Base-by-base conservation (phyloP, 2,113 vertebrate genomes). In the Oriolus oriolus region DNA sequence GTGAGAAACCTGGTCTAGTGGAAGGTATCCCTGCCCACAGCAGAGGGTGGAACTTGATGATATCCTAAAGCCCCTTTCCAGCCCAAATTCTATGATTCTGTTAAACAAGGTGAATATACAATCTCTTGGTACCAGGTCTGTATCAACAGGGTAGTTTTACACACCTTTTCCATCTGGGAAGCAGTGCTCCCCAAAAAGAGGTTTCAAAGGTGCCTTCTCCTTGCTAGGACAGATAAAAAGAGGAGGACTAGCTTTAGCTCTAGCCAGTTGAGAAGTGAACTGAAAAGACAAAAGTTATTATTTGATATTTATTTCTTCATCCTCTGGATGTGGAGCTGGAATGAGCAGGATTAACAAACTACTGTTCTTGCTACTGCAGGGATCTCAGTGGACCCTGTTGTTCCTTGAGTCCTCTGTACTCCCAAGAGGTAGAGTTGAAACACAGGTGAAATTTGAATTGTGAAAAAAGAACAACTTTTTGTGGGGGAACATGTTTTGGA, bases 381-480 rank as follows among this genome's bases (percentile, higher is more conserved):
- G 11, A 63, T 70, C 31, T 82, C 39, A 37, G 13, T 31, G 19
- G 22, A 27, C 9, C 33, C 5, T 71, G 6, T 16, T 80, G 7
- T 4, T 69, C 54, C 20, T 54, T 23, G 33, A 57, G 11, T 37
- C 39, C 9, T 45, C 31, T 31, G 9, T 22, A 7, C n/a, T 74
- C 70, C 24, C 8, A 56, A 76, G 8, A 57, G 66, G 4, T 3
- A 24, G 15, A 73, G 17, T 15, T 52, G n/a, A 76, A 52, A 15
- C 4, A 30, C 11, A 21, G n/a, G n/a, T n/a, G n/a, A n/a, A n/a
- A n/a, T n/a, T n/a, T n/a, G 15, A 73, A 47, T 12, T 57, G 23
- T 5, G 24, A 16, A 23, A 42, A 78, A 61, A 45, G 5, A 41
- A 2, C n/a, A 27, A 1, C 0, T 26, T 57, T n/a, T 59, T n/a